Evolutionary conservation across 2,888 invertebrate genomes (phyloP).

Genomic region (Cryptophagus acutangulus): DNA sequence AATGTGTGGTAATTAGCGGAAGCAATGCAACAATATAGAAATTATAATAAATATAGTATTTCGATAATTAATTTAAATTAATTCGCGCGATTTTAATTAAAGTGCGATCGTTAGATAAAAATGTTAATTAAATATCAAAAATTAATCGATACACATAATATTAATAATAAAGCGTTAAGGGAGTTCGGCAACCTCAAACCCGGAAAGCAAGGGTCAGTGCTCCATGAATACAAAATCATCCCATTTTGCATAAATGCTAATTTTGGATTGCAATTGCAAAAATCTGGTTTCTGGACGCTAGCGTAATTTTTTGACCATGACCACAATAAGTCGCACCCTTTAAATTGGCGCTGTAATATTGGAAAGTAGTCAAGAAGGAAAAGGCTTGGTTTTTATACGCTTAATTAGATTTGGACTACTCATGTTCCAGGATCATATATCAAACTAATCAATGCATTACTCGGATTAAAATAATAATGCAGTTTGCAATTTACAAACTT

Average conservation of each 20-base stretch:
- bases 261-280: no score
- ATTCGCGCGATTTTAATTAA: no score
- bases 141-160: no score
- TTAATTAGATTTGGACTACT: conserved; percentile 32
- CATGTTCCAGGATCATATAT: conserved; percentile 41
- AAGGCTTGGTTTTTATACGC: conserved; percentile 30
- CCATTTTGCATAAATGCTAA: conserved; percentile 25
- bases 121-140: no score
- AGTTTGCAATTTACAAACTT: no score
- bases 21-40: no score
- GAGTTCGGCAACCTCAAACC: conserved; percentile 13
- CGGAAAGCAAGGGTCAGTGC: conserved; percentile 27
- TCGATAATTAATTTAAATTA: no score
- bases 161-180: no score
- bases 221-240: conserved; percentile 20
- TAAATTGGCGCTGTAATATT: conserved; percentile 1
- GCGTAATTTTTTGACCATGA: conserved; percentile 3
- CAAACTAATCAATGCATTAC: conserved; percentile 42
- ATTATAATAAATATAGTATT: no score
- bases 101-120: no score
- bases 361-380: conserved; percentile 13
- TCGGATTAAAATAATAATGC: no score
- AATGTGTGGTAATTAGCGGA: no score
- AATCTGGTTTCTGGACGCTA: conserved; percentile 11
- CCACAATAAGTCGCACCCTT: conserved; percentile 3